Percentiles rank a stretch among this genome's conserved stretches.
Conservation (phyloP, 2,113 vertebrate genomes). For the Tupaia tana region DNA sequence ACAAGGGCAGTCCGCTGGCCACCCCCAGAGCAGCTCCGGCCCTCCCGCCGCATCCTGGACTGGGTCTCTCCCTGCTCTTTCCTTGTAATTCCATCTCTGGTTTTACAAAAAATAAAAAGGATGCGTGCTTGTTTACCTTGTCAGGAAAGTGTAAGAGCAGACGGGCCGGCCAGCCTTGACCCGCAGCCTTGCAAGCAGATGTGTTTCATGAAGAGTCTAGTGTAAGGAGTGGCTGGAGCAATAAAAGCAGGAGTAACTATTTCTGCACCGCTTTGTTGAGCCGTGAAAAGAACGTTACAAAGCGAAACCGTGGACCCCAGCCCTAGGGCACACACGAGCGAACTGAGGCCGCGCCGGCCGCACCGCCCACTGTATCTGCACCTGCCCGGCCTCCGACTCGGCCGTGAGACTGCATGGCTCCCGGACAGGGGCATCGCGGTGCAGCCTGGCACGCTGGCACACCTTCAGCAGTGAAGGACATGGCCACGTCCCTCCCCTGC, state of each 20-base stretch:
- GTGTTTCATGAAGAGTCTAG: not conserved
- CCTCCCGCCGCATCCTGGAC: not conserved
- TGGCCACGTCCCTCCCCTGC: too few relatives aligned
- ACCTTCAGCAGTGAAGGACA: too few relatives aligned
- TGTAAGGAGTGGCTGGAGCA: not conserved
- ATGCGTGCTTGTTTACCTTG: not conserved
- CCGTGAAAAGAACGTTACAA: not conserved
- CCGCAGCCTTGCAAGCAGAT: not conserved
- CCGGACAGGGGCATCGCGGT: too few relatives aligned
- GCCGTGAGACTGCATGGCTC: too few relatives aligned
- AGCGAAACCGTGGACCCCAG: accelerated
- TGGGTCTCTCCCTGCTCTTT: not conserved
- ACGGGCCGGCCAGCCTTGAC: not conserved
- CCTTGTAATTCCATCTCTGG: not conserved
- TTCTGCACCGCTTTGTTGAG: not conserved
- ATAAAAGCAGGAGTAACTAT: not conserved
- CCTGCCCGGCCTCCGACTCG: too few relatives aligned
- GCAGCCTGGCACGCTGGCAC: too few relatives aligned
- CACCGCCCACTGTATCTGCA: accelerated
- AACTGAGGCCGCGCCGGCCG: accelerated
- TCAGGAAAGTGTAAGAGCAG: not conserved
- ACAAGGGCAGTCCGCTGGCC: too few relatives aligned
- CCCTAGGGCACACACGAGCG: not conserved
- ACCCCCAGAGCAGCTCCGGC: accelerated
- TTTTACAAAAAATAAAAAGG: not conserved